A percentile compares a stretch with the other conserved stretches of the same genome.
Evolutionary conservation across 2,888 invertebrate genomes (phyloP).

Genomic region (Heliconius aoede): DNA sequence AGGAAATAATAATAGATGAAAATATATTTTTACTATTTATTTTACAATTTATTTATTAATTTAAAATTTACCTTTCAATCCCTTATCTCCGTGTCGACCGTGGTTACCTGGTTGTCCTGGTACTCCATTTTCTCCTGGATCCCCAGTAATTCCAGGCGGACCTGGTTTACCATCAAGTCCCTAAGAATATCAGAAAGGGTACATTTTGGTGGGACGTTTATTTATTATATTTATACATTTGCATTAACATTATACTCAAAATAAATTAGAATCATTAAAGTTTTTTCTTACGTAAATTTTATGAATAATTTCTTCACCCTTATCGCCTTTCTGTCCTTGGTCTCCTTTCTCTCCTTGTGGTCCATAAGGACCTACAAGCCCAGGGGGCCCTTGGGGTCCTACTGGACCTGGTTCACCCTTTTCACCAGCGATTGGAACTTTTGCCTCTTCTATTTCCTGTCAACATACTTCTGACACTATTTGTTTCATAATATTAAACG

Average conservation of each 20-base stretch:
- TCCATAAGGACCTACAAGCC: conserved; percentile 83
- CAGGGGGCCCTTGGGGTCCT: conserved; percentile 80
- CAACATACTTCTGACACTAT: conserved; percentile 59
- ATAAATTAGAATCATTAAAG: neutral
- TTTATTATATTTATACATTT: neutral
- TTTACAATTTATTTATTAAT: conserved; percentile 42
- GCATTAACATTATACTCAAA: neutral
- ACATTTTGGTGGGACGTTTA: neutral
- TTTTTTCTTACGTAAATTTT: conserved; percentile 32
- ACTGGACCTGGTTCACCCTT: conserved; percentile 61
- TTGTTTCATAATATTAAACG: conserved; percentile 32
- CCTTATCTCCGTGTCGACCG: conserved; percentile 88
- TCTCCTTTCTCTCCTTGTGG: conserved; percentile 74
- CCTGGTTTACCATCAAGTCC: conserved; percentile 52
- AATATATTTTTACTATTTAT: neutral
- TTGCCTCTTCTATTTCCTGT: conserved; percentile 65
- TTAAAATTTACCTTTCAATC: conserved; percentile 86
- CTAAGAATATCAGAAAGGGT: conserved; percentile 15
- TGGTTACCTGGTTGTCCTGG: conserved; percentile 87
- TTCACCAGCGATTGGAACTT: conserved; percentile 57
- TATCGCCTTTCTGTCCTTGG: conserved; percentile 69
- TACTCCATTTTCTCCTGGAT: conserved; percentile 78
- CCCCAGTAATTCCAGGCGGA: conserved; percentile 64
- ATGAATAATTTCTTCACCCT: conserved; percentile 48
- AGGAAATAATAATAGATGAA: neutral